Percentiles rank a stretch among this genome's conserved stretches.
Evolutionary conservation across 1,140 invertebrate species (phyloP).

Genomic region (Bactericera cockerelli): DNA sequence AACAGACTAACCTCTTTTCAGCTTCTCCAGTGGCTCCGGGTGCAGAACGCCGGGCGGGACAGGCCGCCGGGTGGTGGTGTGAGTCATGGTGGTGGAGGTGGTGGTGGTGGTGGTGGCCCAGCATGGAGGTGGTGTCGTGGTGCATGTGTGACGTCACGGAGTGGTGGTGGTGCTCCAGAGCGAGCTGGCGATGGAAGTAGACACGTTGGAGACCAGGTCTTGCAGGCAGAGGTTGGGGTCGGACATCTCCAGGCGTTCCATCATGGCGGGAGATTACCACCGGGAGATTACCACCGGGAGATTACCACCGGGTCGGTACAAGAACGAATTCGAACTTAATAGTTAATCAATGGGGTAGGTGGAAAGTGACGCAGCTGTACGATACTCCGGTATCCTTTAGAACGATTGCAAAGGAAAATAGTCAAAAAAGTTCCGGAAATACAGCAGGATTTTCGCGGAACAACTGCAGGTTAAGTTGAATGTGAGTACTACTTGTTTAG

Average conservation of each 20-base stretch:
- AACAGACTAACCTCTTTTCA: conserved; percentile 69
- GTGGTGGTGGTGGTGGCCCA: conserved; percentile 42
- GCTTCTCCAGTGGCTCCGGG: conserved; percentile 62
- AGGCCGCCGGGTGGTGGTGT: conserved; percentile 30
- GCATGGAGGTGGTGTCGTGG: conserved; percentile 41
- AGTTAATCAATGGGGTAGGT: too few relatives aligned
- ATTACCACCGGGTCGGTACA: too few relatives aligned
- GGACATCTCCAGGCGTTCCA: conserved; percentile 41
- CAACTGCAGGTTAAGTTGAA: too few relatives aligned
- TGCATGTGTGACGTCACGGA: conserved; percentile 41
- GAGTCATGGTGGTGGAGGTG: conserved; percentile 35
- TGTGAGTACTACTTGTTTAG: too few relatives aligned
- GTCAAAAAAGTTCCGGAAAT: too few relatives aligned
- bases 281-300: too few relatives aligned
- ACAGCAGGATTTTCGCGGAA: too few relatives aligned
- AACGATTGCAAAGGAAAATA: too few relatives aligned
- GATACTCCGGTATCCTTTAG: too few relatives aligned
- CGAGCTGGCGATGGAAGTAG: conserved; percentile 21
- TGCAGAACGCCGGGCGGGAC: conserved; percentile 30
- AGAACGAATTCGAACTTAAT: too few relatives aligned
- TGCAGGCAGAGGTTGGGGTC: conserved; percentile 51
- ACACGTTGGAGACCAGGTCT: conserved; percentile 43
- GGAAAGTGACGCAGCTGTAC: too few relatives aligned
- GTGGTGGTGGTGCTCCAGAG: conserved; percentile 25
- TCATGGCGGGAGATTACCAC: too few relatives aligned